These are phyloP conservation scores for Thunnus maccoyii DNA, from an alignment of 2,113 vertebrate genomes.

Conservation along the genomic window DNA sequence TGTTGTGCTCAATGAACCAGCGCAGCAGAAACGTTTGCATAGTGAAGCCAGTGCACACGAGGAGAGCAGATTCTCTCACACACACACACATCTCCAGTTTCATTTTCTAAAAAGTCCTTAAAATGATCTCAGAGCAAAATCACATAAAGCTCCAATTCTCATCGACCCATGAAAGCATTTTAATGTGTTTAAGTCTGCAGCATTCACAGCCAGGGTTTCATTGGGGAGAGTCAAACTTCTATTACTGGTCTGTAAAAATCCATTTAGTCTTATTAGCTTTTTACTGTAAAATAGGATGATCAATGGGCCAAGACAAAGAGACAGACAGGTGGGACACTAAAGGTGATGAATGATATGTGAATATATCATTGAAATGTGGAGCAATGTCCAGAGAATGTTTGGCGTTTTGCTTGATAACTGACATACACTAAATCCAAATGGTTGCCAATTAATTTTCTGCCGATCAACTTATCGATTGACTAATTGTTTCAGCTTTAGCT, in stretches of 20 bases:
- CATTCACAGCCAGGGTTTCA: slow-evolving; percentile 46
- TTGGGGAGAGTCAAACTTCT: slow-evolving; percentile 8
- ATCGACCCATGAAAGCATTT: slow-evolving; percentile 71
- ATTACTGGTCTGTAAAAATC: slow-evolving; percentile 23
- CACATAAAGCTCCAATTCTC: slow-evolving; percentile 50
- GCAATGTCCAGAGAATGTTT: too few relatives aligned
- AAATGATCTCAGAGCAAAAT: slow-evolving; percentile 64
- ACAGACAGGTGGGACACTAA: background rate
- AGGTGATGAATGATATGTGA: background rate
- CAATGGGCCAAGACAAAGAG: background rate
- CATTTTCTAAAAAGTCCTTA: slow-evolving; percentile 34
- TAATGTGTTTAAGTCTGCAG: slow-evolving; percentile 63
- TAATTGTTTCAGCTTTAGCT: too few relatives aligned
- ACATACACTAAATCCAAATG: too few relatives aligned
- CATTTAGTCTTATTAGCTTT: slow-evolving; percentile 30
- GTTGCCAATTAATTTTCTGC: too few relatives aligned
- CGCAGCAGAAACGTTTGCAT: slow-evolving; percentile 38
- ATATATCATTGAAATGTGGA: background rate
- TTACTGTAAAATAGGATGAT: slow-evolving; percentile 17
- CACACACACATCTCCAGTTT: slow-evolving; percentile 36
- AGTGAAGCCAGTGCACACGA: slow-evolving; percentile 31
- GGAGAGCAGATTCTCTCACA: slow-evolving; percentile 15
- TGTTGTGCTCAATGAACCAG: slow-evolving; percentile 56
- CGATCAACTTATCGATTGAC: too few relatives aligned
- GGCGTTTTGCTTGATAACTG: too few relatives aligned